A percentile compares a stretch with the other conserved stretches of the same genome.
phyloP scores from a whole-genome alignment of 2,113 vertebrate species.

The Stictonetta naevosa region DNA sequence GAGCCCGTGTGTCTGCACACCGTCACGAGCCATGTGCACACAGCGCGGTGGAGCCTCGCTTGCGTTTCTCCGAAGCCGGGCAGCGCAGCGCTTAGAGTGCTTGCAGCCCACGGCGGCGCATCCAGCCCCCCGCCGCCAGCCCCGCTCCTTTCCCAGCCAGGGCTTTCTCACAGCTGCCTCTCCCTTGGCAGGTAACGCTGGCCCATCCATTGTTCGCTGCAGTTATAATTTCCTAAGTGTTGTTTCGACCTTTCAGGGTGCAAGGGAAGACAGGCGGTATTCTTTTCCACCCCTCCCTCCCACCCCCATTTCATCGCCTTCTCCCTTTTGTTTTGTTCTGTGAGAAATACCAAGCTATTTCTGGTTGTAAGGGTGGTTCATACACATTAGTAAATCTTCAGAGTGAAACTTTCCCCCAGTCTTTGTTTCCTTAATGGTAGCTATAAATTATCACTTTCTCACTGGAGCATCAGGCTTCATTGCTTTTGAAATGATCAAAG shows the following conservation, averaged over 20 bases:
- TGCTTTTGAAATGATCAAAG: constrained; percentile 83
- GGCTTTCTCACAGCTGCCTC: background rate
- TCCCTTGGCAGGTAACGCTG: background rate
- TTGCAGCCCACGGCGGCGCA: rapidly evolving
- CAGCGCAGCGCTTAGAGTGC: rapidly evolving
- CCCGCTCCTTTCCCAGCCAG: background rate
- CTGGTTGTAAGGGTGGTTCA: constrained; percentile 63
- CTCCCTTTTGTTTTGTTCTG: constrained; percentile 64
- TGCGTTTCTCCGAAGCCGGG: rapidly evolving
- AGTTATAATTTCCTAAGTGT: background rate
- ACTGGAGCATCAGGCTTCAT: constrained; percentile 74
- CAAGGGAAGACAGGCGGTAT: background rate
- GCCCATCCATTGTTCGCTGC: background rate
- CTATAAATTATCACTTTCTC: constrained; percentile 79
- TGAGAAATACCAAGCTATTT: constrained; percentile 67
- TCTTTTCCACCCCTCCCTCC: background rate
- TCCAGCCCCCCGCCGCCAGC: background rate
- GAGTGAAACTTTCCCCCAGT: constrained; percentile 57
- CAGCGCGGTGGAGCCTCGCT: rapidly evolving
- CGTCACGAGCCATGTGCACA: rapidly evolving
- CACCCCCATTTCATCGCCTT: background rate
- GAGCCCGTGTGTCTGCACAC: background rate
- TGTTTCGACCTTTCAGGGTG: background rate
- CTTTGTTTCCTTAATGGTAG: constrained; percentile 72
- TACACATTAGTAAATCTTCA: constrained; percentile 81